phyloP scores from a whole-genome alignment of 2,888 invertebrate genomes.

The Agrilus biguttatus region DNA sequence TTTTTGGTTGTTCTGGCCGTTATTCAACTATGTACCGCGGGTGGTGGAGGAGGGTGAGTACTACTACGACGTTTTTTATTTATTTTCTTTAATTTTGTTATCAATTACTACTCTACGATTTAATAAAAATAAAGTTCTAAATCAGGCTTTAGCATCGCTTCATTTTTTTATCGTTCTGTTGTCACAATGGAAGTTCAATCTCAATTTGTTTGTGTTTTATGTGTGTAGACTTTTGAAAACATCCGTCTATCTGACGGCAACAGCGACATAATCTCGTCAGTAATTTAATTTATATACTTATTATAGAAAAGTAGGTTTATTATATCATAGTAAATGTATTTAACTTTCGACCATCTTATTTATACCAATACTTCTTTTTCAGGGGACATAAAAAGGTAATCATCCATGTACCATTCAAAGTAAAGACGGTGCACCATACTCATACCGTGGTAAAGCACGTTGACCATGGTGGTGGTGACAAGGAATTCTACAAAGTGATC shows the following conservation, averaged over 20 bases:
- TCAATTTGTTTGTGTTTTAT: no score
- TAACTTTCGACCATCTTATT: slow-evolving; percentile 1
- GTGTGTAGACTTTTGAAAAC: no score
- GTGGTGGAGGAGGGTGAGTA: slow-evolving; percentile 34
- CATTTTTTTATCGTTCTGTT: no score
- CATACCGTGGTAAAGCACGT: slow-evolving; percentile 64
- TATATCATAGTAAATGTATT: not conserved
- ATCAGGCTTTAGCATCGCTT: no score
- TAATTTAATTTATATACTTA: not conserved
- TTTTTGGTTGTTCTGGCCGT: slow-evolving; percentile 25
- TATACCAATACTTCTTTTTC: slow-evolving; percentile 6
- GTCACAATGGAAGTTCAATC: no score
- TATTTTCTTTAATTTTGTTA: not conserved
- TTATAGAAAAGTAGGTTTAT: not conserved
- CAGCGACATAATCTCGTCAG: no score
- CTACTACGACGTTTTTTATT: not conserved
- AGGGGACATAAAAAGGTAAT: slow-evolving; percentile 51
- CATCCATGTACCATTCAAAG: slow-evolving; percentile 64
- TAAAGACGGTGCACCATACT: slow-evolving; percentile 64
- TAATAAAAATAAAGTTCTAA: no score
- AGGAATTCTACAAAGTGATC: slow-evolving; percentile 52
- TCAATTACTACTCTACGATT: not conserved
- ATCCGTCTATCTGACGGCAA: no score
- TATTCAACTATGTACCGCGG: slow-evolving; percentile 28
- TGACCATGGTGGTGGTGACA: slow-evolving; percentile 35